Evolutionary conservation across 2,797 vertebrate genomes (phyloP), one percentile per base, ranked within the genome.

Genomic region (Typhlichthys eigenmanni): DNA sequence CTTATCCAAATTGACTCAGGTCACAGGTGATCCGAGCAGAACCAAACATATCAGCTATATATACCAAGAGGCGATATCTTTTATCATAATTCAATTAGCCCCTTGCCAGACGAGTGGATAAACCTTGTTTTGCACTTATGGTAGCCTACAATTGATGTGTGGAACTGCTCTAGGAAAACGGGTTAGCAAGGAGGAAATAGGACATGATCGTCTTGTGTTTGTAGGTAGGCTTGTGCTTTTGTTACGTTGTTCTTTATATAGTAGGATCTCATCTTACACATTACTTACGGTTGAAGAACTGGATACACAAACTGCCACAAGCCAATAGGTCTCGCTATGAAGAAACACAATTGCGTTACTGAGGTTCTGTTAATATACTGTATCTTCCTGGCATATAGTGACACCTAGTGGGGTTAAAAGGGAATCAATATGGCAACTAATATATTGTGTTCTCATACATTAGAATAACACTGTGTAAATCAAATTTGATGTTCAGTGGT

Each of bases 371-470:
- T 50, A 11, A 43, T 29, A 29, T 29, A 64, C n/a, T 14, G 47
- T 13, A 67, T 38, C 9, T 11, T 29, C 16, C 45, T 10, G 51
- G 71, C 70, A 53, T 62, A 68, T 60, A 58, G 74, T 1, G 81
- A 85, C 85, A 87, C 82, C 89, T 87, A 61, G 84, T 83, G 89
- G 82, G 24, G 2, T 0, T 38, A 1, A 46, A 3, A 38, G 32
- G 64, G 11, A 65, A 9, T 64, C 50, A 56, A 52, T 52, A 12
- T 10, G 3, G 2, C 50, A 10, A 10, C 13, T 58, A 7, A 29
- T 54, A 5, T 4, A 11, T 1, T 1, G 0, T 50, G 2, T 60
- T 7, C 4, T 5, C 3, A 7, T 34, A 38, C 34, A 38, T 38
- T 8, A 29, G 24, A 29, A 29, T 29, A 29, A 29, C 3, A 38